phyloP scores from a whole-genome alignment of 2,113 vertebrate species.

The Mandrillus leucophaeus region DNA sequence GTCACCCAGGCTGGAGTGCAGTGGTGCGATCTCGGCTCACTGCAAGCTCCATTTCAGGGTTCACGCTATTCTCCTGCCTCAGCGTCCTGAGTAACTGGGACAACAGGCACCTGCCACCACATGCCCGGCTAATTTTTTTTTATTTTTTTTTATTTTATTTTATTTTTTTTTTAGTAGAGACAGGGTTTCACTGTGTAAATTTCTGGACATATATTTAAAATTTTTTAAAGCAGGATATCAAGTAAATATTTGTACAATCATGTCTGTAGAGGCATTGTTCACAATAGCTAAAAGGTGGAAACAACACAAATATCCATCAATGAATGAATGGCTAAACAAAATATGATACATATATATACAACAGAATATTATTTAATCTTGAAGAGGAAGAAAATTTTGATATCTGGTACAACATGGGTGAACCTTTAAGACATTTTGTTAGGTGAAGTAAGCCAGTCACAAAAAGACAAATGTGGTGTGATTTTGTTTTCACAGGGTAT shows the following conservation, averaged over 20 bases:
- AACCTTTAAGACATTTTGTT: not conserved
- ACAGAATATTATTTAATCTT: not conserved
- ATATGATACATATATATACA: not conserved
- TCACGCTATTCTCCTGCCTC: too few relatives aligned
- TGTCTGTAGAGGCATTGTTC: too few relatives aligned
- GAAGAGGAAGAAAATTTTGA: not conserved
- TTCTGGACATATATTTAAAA: not conserved
- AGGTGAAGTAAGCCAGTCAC: not conserved
- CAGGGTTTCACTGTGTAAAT: too few relatives aligned
- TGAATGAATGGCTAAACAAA: not conserved
- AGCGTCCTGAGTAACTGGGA: too few relatives aligned
- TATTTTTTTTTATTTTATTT: too few relatives aligned
- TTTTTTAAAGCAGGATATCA: not conserved
- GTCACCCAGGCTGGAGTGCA: too few relatives aligned
- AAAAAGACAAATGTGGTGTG: not conserved
- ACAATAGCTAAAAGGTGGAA: too few relatives aligned
- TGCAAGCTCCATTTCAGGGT: too few relatives aligned
- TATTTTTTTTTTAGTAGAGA: too few relatives aligned
- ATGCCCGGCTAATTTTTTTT: too few relatives aligned
- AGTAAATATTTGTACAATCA: not conserved
- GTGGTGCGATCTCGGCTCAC: too few relatives aligned
- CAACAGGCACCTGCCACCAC: too few relatives aligned
- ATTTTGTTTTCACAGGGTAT: not conserved
- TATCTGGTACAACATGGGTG: not conserved
- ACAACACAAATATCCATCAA: not conserved